Evolutionary conservation across 2,888 invertebrate species (phyloP).

Genomic region (Nomada goodeniana): DNA sequence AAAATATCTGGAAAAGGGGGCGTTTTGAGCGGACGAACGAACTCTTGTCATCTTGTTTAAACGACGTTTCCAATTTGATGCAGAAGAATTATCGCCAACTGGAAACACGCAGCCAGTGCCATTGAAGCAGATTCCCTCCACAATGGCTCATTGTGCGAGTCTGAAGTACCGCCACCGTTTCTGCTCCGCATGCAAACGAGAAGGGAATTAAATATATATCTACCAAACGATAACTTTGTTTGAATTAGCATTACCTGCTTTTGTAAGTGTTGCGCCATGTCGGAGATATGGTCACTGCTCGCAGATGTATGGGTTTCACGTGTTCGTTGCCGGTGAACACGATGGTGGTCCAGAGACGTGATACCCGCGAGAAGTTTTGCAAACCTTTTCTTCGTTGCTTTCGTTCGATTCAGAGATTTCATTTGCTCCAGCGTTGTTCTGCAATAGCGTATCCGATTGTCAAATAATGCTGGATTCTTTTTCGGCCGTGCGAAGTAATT

Average conservation of each 20-base stretch:
- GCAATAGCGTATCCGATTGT: no score
- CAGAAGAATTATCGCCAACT: slow-evolving; percentile 43
- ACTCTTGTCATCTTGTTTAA: slow-evolving; percentile 15
- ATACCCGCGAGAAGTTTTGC: slow-evolving; percentile 35
- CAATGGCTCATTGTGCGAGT: slow-evolving; percentile 55
- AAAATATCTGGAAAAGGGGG: slow-evolving; percentile 26
- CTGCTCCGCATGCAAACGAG: slow-evolving; percentile 44
- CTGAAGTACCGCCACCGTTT: slow-evolving; percentile 30
- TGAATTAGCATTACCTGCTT: slow-evolving; percentile 59
- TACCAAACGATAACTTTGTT: slow-evolving; percentile 56
- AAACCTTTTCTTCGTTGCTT: slow-evolving; percentile 12
- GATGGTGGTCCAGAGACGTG: slow-evolving; percentile 49
- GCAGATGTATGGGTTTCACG: slow-evolving; percentile 36
- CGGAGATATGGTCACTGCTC: slow-evolving; percentile 9
- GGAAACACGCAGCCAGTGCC: slow-evolving; percentile 19
- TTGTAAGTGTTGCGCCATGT: slow-evolving; percentile 45
- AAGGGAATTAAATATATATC: slow-evolving; percentile 61
- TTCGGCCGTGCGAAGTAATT: no score
- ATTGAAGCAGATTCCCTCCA: slow-evolving; percentile 27
- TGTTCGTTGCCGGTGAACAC: slow-evolving; percentile 37
- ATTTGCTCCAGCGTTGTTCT: no score
- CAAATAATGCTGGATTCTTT: no score
- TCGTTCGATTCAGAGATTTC: slow-evolving; percentile 11
- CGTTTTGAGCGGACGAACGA: neutral
- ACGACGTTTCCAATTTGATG: slow-evolving; percentile 52